A percentile compares a stretch with the other conserved stretches of the same genome.
These are phyloP conservation scores for Chalcis sispes DNA, from an alignment of 2,888 invertebrate species.

Conservation along the genomic window DNA sequence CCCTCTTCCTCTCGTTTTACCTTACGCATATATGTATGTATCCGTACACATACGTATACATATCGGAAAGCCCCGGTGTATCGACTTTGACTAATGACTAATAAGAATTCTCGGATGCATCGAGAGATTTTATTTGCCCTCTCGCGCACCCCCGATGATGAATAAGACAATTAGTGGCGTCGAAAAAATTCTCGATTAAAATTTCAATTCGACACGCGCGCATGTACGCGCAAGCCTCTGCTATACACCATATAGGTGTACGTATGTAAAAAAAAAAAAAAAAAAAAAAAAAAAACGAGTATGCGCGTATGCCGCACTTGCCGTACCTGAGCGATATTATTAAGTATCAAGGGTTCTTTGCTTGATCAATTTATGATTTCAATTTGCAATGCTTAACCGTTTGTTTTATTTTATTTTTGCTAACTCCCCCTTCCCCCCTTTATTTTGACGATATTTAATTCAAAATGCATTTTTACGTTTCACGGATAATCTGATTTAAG, in stretches of 20 bases:
- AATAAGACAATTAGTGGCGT: constrained; percentile 42
- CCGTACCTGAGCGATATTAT: neutral
- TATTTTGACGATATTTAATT: neutral
- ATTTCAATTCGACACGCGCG: constrained; percentile 37
- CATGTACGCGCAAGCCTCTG: neutral
- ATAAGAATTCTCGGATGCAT: constrained; percentile 38
- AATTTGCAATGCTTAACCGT: constrained; percentile 14
- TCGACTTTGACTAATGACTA: constrained; percentile 48
- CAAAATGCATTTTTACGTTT: neutral
- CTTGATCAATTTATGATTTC: constrained; percentile 45
- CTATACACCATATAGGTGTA: neutral
- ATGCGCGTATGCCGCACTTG: neutral
- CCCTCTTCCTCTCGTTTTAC: too few species aligned
- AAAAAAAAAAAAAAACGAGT: too few species aligned
- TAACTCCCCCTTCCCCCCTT: too few species aligned
- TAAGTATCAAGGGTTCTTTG: constrained; percentile 6
- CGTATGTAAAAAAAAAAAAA: too few species aligned
- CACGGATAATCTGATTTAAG: neutral
- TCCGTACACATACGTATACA: too few species aligned
- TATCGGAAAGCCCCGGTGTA: too few species aligned
- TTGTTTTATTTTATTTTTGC: constrained; percentile 1
- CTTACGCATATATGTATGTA: too few species aligned
- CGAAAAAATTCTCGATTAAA: constrained; percentile 49
- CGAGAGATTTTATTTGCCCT: constrained; percentile 38
- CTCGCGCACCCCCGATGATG: constrained; percentile 11